A percentile compares a stretch with the other conserved stretches of the same genome.
phyloP scores from a whole-genome alignment of 2,797 vertebrate species.

The Helostoma temminkii region DNA sequence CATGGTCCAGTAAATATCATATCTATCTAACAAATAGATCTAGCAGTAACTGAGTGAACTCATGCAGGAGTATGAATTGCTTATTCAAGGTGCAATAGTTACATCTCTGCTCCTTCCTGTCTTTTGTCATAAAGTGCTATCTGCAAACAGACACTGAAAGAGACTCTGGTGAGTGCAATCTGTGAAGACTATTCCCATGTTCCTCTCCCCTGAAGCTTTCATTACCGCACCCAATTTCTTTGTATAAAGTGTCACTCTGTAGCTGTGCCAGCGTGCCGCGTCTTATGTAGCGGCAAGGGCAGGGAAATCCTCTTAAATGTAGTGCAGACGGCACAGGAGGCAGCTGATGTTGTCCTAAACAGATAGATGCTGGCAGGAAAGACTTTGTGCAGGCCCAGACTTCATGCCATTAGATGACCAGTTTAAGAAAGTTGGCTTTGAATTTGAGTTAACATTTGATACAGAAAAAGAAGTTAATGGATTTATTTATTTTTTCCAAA shows the following conservation, averaged over 20 bases:
- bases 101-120: conserved; percentile 1
- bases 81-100: conserved; percentile 1
- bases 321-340: not conserved
- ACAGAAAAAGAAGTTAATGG: not conserved
- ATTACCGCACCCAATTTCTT: conserved; percentile 4
- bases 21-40: not conserved
- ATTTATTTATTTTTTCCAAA: not conserved
- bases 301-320: conserved; percentile 1
- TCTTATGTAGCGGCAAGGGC: too few species aligned
- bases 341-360: not conserved
- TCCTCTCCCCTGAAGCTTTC: not conserved
- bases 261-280: too few species aligned
- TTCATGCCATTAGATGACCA: conserved; percentile 5
- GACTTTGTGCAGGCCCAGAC: not conserved
- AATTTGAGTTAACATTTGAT: conserved; percentile 15
- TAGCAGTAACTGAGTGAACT: conserved; percentile 8
- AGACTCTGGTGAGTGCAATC: not conserved
- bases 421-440: conserved; percentile 10
- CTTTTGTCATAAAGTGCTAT: conserved; percentile 8
- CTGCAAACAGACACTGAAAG: conserved; percentile 11
- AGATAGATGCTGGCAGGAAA: conserved; percentile 5
- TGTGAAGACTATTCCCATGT: not conserved
- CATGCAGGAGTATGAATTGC: not conserved
- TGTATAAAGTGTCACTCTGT: not conserved
- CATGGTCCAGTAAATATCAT: conserved; percentile 24